Percentiles rank a stretch among this genome's conserved stretches.
Evolutionary conservation across 2,797 vertebrate species (phyloP).

Genomic region (Gambusia yucatana): DNA sequence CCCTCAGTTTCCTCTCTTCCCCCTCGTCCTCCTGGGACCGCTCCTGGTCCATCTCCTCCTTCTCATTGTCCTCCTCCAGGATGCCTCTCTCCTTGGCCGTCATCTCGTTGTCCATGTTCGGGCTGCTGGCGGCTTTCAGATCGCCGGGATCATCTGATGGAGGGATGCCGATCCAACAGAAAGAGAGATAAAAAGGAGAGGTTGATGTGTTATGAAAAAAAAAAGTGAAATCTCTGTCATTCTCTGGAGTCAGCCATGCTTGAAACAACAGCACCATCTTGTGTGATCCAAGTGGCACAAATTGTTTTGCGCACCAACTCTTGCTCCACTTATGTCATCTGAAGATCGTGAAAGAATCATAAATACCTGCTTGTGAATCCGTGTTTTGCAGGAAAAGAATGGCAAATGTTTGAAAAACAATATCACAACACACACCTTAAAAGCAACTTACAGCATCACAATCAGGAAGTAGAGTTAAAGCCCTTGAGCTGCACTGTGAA

Average conservation of each 20-base stretch:
- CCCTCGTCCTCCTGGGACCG: conserved; percentile 53
- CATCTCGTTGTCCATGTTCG: conserved; percentile 73
- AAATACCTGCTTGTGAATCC: background rate
- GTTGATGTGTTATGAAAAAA: conserved; percentile 25
- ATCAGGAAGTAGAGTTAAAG: background rate
- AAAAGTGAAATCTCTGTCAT: conserved; percentile 33
- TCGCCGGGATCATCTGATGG: conserved; percentile 74
- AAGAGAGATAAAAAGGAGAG: conserved; percentile 13
- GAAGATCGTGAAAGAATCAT: background rate
- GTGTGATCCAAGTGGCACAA: conserved; percentile 47
- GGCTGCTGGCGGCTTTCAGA: conserved; percentile 73
- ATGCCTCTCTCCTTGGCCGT: conserved; percentile 76
- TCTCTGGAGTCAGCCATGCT: conserved; percentile 14
- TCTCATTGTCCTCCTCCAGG: conserved; percentile 71
- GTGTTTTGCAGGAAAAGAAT: background rate
- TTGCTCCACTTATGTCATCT: background rate
- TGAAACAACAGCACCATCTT: conserved; percentile 74
- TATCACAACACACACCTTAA: background rate
- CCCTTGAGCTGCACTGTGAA: conserved; percentile 1
- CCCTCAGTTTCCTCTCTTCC: conserved; percentile 62
- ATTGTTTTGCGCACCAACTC: conserved; percentile 3
- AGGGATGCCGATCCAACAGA: conserved; percentile 26
- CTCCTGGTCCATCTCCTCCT: conserved; percentile 69
- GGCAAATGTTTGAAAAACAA: background rate
- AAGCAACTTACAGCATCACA: background rate